Base-by-base conservation (phyloP, 2,113 vertebrate genomes). In the Malurus alboscapulatus region DNA sequence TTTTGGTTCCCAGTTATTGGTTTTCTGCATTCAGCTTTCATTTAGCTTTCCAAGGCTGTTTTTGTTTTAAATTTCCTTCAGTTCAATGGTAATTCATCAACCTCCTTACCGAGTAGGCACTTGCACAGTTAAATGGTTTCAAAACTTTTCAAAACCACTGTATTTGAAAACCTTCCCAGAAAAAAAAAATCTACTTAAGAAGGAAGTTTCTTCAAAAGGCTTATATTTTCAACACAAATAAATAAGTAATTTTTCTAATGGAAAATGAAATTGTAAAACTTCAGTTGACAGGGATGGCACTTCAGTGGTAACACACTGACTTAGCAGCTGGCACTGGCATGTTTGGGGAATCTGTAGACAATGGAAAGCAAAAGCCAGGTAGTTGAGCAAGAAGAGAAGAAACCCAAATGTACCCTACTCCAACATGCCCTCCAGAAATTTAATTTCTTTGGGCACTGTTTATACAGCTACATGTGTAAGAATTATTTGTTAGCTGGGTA, bases 71-170 rank as follows among this genome's bases (percentile, higher is more conserved):
- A 80, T 85, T 91, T 69, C 66, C 73, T 87, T 85, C 63, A 38
- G 20, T 73, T 84, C 75, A 77, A 36, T 14, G 48, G 34, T 26
- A 76, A 80, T 76, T 93, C 63, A 92, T 93, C 90, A 90, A 55
- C 55, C 85, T 90, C 55, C 62, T 95, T 77, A 90, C 63, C 72
- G n/a, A 65, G 48, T 79, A 91, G 92, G 90, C 93, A 92, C 93
- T 93, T 94, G 82, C 90, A 89, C 57, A 69, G 83, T 92, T 79
- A 87, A 92, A 95, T 2, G 2, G 69, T 93, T 95, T 86, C 82
- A 88, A 90, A 93, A 93, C 72, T 93, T 94, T 92, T 90, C 90
- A 93, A 85, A 95, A 80, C 42, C 58, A 76, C 40, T 76, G 66
- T 83, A 48, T 87, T 79, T 92, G 26, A 85, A 96, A 94, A 83